Percentiles rank a stretch among this genome's conserved stretches.
Evolutionary conservation across 2,888 invertebrate genomes (phyloP).

Genomic region (Xestoiulus laeticollis): DNA sequence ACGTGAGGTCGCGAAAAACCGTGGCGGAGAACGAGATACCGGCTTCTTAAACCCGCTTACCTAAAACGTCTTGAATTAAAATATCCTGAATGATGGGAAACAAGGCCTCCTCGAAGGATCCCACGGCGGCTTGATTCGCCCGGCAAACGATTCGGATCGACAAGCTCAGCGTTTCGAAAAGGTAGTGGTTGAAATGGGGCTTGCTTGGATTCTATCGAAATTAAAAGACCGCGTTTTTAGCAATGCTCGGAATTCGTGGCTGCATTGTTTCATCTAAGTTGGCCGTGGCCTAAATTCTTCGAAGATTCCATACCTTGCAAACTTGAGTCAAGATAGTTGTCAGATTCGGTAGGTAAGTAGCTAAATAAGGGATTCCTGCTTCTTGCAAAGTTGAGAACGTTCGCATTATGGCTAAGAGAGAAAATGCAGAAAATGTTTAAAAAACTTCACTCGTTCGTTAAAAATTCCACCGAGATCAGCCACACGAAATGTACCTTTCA

Average conservation of each 20-base stretch:
- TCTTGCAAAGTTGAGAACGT: conserved; percentile 84
- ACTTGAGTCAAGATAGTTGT: conserved; percentile 84
- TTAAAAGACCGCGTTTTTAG: too few relatives aligned
- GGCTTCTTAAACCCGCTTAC: conserved; percentile 64
- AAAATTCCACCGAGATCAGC: too few relatives aligned
- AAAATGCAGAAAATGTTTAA: too few relatives aligned
- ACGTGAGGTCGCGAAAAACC: conserved; percentile 13
- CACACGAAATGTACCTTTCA: conserved; percentile 76
- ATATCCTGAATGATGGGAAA: conserved; percentile 97
- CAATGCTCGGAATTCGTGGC: too few relatives aligned
- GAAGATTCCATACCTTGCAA: conserved; percentile 68
- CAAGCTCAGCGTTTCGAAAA: conserved; percentile 94
- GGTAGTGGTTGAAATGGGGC: conserved; percentile 97
- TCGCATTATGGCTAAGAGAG: conserved; percentile 83
- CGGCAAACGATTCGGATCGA: conserved; percentile 78
- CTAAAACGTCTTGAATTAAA: conserved; percentile 91
- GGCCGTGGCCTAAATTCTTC: neutral
- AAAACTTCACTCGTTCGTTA: too few relatives aligned
- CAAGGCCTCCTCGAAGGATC: conserved; percentile 88
- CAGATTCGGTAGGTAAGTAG: conserved; percentile 81
- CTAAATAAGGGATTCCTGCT: conserved; percentile 79
- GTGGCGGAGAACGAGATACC: neutral
- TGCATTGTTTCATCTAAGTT: too few relatives aligned
- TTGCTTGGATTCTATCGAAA: conserved; percentile 63
- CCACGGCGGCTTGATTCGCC: conserved; percentile 75